Percentiles rank a stretch among this genome's conserved stretches.
Conservation (phyloP, 1,140 invertebrate species). For the Idris sp. region DNA sequence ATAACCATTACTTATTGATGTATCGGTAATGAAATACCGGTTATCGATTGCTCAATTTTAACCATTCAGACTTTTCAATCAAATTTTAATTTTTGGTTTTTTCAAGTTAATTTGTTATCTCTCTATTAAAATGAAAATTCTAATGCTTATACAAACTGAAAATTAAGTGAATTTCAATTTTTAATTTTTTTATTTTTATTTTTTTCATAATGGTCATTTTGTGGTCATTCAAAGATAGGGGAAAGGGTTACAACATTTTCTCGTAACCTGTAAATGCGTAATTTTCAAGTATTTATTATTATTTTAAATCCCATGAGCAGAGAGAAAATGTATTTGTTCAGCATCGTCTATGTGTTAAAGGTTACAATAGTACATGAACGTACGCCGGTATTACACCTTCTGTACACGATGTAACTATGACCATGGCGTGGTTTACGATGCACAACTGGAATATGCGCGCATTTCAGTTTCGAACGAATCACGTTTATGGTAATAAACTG, state of each 20-base stretch:
- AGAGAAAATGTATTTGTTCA: conserved; percentile 55
- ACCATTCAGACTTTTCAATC: too few species aligned
- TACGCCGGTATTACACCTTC: conserved; percentile 35
- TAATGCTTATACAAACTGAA: too few species aligned
- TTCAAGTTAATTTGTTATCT: too few species aligned
- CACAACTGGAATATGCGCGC: conserved; percentile 47
- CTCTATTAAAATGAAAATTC: too few species aligned
- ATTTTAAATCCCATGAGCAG: conserved; percentile 13
- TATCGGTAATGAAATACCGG: conserved; percentile 21
- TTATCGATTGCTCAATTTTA: conserved; percentile 36
- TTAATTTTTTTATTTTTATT: too few species aligned
- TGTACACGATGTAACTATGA: conserved; percentile 46
- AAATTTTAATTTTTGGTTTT: too few species aligned
- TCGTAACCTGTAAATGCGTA: conserved; percentile 44
- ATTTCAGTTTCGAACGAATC: conserved; percentile 51
- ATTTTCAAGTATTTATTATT: too few species aligned
- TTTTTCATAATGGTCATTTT: too few species aligned
- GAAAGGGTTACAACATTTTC: too few species aligned
- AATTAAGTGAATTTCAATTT: too few species aligned
- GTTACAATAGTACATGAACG: conserved; percentile 53
- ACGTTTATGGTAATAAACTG: conserved; percentile 56
- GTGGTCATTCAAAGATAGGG: too few species aligned
- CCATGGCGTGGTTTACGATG: conserved; percentile 49
- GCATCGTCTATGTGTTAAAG: conserved; percentile 49
- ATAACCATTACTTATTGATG: conserved; percentile 44